phyloP scores from a whole-genome alignment of 2,888 invertebrate genomes.

The Prosapia bicincta region DNA sequence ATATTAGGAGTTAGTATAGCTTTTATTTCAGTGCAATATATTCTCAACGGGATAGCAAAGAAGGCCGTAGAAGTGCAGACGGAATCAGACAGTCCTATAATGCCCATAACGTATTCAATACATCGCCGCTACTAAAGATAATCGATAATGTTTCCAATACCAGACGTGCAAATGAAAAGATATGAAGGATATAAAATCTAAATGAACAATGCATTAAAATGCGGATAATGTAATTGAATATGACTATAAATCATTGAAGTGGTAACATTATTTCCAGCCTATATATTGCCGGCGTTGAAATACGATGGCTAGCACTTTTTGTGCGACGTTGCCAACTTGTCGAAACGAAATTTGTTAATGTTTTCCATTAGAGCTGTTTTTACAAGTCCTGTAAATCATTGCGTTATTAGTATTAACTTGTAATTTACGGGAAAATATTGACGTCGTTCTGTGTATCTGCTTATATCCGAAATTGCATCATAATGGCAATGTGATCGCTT shows the following conservation, averaged over 20 bases:
- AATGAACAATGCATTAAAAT: neutral
- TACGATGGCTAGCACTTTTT: neutral
- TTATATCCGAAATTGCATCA: no score
- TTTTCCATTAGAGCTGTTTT: neutral
- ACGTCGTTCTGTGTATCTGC: neutral
- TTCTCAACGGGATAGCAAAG: no score
- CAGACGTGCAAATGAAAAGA: neutral
- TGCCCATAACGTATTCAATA: neutral
- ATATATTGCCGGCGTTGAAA: neutral
- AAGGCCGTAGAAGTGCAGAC: no score
- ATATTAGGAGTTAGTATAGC: no score
- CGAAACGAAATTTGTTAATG: neutral
- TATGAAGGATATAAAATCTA: neutral
- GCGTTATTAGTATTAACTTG: neutral
- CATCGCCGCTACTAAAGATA: neutral
- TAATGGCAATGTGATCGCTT: no score
- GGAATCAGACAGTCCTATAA: no score
- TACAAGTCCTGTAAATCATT: neutral
- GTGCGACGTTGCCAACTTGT: neutral
- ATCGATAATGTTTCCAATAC: neutral
- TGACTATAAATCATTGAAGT: neutral
- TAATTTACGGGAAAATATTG: neutral
- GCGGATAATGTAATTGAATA: neutral
- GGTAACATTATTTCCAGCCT: neutral
- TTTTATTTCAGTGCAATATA: no score